Conservation (phyloP, 2,888 invertebrate genomes). For the Autographa gamma region DNA sequence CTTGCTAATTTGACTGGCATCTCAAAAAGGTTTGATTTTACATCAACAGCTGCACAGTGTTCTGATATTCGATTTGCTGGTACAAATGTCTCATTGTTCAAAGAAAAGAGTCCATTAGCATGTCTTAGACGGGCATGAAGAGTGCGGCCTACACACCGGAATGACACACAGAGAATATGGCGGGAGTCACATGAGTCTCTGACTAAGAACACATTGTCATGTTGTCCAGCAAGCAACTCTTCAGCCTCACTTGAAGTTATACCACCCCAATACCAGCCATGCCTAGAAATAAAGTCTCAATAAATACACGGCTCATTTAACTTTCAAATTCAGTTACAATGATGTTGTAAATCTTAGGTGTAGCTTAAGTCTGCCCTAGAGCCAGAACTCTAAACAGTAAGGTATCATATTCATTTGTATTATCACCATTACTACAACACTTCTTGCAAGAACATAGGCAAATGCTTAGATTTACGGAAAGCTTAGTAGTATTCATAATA, state of each 20-base stretch:
- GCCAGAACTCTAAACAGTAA: too few species aligned
- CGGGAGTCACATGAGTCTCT: slow-evolving; percentile 92
- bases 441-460: too few species aligned
- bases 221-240: slow-evolving; percentile 90
- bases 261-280: slow-evolving; percentile 94
- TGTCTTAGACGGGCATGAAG: slow-evolving; percentile 93
- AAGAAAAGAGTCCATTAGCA: slow-evolving; percentile 91
- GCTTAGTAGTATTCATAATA: slow-evolving; percentile 9
- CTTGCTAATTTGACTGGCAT: slow-evolving; percentile 86
- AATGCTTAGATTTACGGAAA: too few species aligned
- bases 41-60: slow-evolving; percentile 85
- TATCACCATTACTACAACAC: too few species aligned
- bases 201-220: slow-evolving; percentile 93
- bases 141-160: slow-evolving; percentile 91
- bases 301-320: neutral
- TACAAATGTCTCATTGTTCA: slow-evolving; percentile 89
- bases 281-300: slow-evolving; percentile 72
- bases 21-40: slow-evolving; percentile 84
- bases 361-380: too few species aligned
- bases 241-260: slow-evolving; percentile 92
- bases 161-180: slow-evolving; percentile 92
- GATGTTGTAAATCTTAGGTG: too few species aligned
- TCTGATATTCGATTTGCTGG: slow-evolving; percentile 85
- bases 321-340: neutral
- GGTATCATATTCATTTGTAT: too few species aligned